Percentiles rank a stretch among this genome's conserved stretches.
Conservation (phyloP, 23 tunicate genomes). For the Aplidium turbinatum region DNA sequence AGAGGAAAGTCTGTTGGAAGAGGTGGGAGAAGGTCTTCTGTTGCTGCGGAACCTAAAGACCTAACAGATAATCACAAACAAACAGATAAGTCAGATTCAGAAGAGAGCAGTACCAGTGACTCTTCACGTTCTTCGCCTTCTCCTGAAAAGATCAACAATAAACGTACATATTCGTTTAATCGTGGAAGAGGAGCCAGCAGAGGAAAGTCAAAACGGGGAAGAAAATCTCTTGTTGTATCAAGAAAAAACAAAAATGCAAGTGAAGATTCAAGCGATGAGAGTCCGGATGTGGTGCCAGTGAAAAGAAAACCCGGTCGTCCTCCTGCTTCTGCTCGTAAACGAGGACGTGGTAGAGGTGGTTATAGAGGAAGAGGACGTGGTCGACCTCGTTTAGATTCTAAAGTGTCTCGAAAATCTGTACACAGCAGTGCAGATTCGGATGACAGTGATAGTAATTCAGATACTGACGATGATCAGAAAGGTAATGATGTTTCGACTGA, state of each 20-base stretch:
- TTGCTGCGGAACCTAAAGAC: not conserved
- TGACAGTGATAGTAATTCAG: slow-evolving; percentile 15
- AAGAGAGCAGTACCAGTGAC: no score
- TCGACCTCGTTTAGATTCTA: not conserved
- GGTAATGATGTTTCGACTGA: not conserved
- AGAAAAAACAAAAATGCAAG: slow-evolving; percentile 3
- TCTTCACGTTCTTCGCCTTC: no score
- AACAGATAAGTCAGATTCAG: no score
- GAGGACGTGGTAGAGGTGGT: slow-evolving; percentile 14
- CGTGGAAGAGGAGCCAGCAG: slow-evolving; percentile 51
- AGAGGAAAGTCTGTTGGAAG: slow-evolving; percentile 16
- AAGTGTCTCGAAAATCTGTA: not conserved
- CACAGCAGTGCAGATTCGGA: slow-evolving; percentile 32
- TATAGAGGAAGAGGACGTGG: slow-evolving; percentile 9
- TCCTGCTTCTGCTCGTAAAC: not conserved
- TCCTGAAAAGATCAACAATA: not conserved
- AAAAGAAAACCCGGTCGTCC: no score
- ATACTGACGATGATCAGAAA: not conserved
- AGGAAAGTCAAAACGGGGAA: slow-evolving; percentile 11
- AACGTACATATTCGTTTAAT: no score
- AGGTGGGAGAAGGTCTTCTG: not conserved
- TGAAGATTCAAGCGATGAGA: not conserved
- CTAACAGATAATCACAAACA: not conserved
- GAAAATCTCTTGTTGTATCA: not conserved
- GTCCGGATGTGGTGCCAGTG: no score